Evolutionary conservation across 2,888 invertebrate genomes (phyloP).

Genomic region (Eupithecia centaureata): DNA sequence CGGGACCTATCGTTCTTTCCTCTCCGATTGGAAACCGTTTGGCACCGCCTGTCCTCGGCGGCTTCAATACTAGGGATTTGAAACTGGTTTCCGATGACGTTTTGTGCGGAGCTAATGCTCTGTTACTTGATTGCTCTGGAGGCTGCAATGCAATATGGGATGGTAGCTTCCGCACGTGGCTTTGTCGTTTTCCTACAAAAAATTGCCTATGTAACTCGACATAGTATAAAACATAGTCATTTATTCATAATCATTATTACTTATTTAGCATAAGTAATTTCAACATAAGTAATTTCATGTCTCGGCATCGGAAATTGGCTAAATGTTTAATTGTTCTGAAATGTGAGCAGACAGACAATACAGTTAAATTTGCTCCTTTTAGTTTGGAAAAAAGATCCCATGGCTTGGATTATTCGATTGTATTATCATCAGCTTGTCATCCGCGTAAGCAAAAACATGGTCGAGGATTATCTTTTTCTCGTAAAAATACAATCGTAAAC

Average conservation of each 20-base stretch:
- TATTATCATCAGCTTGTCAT: background rate
- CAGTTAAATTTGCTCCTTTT: background rate
- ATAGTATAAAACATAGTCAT: no score
- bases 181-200: no score
- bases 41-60: background rate
- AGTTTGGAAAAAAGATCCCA: no score
- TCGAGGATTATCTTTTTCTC: background rate
- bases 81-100: background rate
- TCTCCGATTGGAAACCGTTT: constrained; percentile 34
- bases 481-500: background rate
- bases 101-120: background rate
- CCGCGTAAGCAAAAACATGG: background rate
- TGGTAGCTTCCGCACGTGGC: background rate
- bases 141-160: background rate
- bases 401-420: no score
- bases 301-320: background rate
- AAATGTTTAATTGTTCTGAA: background rate
- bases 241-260: no score
- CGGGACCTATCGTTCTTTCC: no score
- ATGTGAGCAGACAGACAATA: background rate
- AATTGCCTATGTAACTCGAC: no score
- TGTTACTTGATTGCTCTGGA: background rate
- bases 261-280: no score
- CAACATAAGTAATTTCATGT: background rate
- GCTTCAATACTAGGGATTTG: background rate